Evolutionary conservation across 1,140 invertebrate species (phyloP), one percentile per base, ranked within the genome.

Genomic region (Lordiphosa mommai): DNA sequence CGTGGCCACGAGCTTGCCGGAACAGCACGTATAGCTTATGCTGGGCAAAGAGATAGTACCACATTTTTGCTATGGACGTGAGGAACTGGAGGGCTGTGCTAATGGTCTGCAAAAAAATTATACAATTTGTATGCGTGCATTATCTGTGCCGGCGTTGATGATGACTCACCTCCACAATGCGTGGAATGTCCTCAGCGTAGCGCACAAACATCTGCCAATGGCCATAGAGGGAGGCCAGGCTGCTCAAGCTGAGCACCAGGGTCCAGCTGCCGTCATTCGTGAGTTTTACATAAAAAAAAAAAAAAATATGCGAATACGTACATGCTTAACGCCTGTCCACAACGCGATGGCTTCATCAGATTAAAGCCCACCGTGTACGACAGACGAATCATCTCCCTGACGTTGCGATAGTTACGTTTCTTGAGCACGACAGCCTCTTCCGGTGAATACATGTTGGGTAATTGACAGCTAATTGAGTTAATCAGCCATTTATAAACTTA

Each of bases 321-420:
- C n/a, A 20, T 47, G 1, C 48, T 59, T 0, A 87, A 14, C 0
- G 60, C 30, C 23, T 59, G 23, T 3, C 71, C 67, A 16, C 61
- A 64, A 0, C 43, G 43, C 0, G 47, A 47, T 4, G 85, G 79
- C 16, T 50, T 60, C 38, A 57, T 60, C 9, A 87, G 47, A 33
- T 87, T 87, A 3, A 71, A 79, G 27, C 85, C 85, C 10, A 87
- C 38, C 2, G 44, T 56, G 7, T 70, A 87, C 9, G 64, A 65
- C 4, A 72, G 44, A 1, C 65, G 40, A 14, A 87, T 66, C 36
- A 87, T 67, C 59, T 86, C 85, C 16, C 67, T 61, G 23, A 87
- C 73, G 16, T 61, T 61, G 36, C 59, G 50, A 40, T 82, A 77
- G 51, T 87, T 87, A 4, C 58, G 68, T 33, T 52, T 53, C 34